These are phyloP conservation scores for Lacerta viridis DNA, from an alignment of 2,797 vertebrate species.

Conservation along the genomic window DNA sequence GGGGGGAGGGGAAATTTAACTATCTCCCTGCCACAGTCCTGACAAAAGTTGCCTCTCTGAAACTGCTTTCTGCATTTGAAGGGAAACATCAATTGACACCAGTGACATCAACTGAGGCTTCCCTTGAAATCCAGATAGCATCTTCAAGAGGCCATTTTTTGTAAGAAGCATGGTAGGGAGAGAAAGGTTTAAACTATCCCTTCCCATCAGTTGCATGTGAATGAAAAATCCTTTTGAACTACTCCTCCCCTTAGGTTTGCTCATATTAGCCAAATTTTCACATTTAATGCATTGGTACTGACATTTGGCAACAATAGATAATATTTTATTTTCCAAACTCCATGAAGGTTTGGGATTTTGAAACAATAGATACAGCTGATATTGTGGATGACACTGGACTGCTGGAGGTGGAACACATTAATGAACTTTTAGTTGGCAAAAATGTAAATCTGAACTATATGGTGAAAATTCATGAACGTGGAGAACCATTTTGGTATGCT, in stretches of 20 bases:
- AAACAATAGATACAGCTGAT: conserved; percentile 87
- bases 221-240: background rate
- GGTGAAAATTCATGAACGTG: conserved; percentile 83
- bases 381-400: conserved; percentile 78
- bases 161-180: background rate
- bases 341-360: conserved; percentile 91
- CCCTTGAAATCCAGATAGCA: background rate
- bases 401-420: conserved; percentile 90
- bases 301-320: background rate
- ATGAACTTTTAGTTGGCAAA: conserved; percentile 88
- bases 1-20: background rate
- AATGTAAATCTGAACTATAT: conserved; percentile 88
- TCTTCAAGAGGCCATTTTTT: background rate
- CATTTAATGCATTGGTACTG: conserved; percentile 17
- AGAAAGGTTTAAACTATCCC: background rate
- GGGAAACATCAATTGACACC: background rate
- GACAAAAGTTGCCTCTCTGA: background rate
- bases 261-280: background rate
- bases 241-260: background rate
- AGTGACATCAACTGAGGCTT: too few relatives aligned
- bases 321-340: conserved; percentile 37
- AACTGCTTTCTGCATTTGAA: background rate
- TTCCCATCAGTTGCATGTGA: background rate
- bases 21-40: background rate
- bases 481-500: conserved; percentile 90